phyloP scores from a whole-genome alignment of 2,113 vertebrate species.

The Aegotheles bennettii region DNA sequence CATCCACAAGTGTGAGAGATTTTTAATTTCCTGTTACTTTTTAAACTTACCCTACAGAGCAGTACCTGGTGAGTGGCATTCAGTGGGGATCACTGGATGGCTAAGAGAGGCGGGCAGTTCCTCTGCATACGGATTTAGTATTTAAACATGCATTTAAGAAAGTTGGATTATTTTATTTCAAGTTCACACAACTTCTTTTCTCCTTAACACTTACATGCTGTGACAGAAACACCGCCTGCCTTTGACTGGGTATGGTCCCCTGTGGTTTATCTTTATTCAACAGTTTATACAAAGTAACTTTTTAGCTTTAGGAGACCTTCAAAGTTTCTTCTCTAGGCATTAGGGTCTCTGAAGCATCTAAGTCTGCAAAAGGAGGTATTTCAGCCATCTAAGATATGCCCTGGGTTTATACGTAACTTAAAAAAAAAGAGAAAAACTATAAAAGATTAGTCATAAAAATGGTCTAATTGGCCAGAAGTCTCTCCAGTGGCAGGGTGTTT shows the following conservation, averaged over 20 bases:
- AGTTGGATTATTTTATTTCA: neutral
- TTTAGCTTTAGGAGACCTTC: slow-evolving; percentile 42
- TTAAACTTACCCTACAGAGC: neutral
- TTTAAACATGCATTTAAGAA: slow-evolving; percentile 15
- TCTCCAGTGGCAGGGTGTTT: slow-evolving; percentile 43
- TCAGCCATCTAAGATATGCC: slow-evolving; percentile 29
- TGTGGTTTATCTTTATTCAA: slow-evolving; percentile 38
- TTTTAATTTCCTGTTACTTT: neutral
- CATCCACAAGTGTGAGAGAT: neutral
- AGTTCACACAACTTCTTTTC: neutral
- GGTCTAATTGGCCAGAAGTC: slow-evolving; percentile 62
- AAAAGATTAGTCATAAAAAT: slow-evolving; percentile 52
- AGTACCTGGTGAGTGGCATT: neutral
- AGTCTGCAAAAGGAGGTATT: slow-evolving; percentile 22
- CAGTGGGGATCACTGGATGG: neutral
- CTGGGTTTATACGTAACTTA: slow-evolving; percentile 10
- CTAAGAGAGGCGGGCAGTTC: neutral
- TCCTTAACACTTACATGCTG: slow-evolving; percentile 3
- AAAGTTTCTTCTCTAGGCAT: neutral
- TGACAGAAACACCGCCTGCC: slow-evolving; percentile 4
- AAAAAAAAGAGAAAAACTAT: neutral
- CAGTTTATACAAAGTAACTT: slow-evolving; percentile 35
- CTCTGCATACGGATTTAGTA: neutral
- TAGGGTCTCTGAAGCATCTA: slow-evolving; percentile 16
- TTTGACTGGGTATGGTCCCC: neutral